A percentile compares a stretch with the other conserved stretches of the same genome.
Evolutionary conservation across 53 echinoderm and acorn worm genomes (phyloP).

Genomic region (Astropecten irregularis): DNA sequence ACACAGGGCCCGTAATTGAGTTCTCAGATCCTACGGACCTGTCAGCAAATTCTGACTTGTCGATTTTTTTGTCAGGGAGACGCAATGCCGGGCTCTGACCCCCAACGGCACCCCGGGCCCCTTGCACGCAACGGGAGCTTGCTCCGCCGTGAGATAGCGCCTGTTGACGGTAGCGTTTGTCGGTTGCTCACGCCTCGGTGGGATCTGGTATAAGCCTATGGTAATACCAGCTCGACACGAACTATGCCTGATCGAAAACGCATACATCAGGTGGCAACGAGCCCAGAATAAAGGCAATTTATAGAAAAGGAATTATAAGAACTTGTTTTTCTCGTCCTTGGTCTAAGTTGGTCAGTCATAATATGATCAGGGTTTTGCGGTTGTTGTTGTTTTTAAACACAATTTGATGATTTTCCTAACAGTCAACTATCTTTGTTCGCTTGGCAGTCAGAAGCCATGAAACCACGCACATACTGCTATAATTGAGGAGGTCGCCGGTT

Average conservation of each 20-base stretch:
- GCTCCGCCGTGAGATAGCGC: not conserved
- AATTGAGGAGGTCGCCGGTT: too few species aligned
- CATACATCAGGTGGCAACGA: conserved; percentile 3
- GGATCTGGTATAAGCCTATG: conserved; percentile 3
- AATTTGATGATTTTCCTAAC: too few species aligned
- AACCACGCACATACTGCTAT: too few species aligned
- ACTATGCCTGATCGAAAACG: not conserved
- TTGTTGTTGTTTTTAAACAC: too few species aligned
- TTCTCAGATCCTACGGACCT: conserved; percentile 19
- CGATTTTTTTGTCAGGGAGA: conserved; percentile 6
- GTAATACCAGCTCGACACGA: conserved; percentile 40
- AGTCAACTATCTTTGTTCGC: too few species aligned
- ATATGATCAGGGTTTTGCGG: too few species aligned
- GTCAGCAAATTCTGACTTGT: conserved; percentile 23
- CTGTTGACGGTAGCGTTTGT: not conserved
- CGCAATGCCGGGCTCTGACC: not conserved
- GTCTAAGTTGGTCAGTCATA: too few species aligned
- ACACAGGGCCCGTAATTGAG: conserved; percentile 1
- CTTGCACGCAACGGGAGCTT: too few species aligned
- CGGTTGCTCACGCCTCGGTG: not conserved
- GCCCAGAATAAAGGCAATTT: too few species aligned
- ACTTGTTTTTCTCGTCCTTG: too few species aligned
- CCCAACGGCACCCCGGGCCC: conserved; percentile 2
- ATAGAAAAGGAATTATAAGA: too few species aligned
- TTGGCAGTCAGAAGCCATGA: too few species aligned